These are phyloP conservation scores for Bruchidius siliquastri DNA, from an alignment of 2,888 invertebrate species.

Conservation along the genomic window DNA sequence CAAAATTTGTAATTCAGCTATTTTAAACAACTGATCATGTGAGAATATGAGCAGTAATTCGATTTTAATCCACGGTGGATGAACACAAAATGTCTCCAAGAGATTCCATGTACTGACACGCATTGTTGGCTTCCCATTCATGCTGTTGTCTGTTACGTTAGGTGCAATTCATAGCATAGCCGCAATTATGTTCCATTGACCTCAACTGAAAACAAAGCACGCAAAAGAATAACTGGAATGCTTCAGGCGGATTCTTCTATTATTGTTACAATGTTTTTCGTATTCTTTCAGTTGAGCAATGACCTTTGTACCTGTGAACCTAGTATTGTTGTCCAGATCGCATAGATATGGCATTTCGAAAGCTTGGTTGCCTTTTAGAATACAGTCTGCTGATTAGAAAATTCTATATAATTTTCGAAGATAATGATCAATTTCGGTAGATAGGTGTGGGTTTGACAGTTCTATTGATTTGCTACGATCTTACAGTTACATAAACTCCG, in stretches of 20 bases:
- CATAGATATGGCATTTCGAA: neutral
- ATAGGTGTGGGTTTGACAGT: neutral
- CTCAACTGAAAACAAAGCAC: neutral
- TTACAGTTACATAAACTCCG: neutral
- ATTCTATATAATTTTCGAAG: neutral
- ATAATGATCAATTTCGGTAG: neutral
- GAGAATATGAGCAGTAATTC: neutral
- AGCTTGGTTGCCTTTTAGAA: neutral
- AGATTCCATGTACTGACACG: neutral
- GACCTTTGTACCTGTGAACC: neutral
- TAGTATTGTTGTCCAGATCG: neutral
- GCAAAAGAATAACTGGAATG: neutral
- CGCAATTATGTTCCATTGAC: neutral
- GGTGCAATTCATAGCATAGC: neutral
- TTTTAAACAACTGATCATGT: too few relatives aligned
- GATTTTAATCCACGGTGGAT: neutral
- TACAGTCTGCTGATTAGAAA: neutral
- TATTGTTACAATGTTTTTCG: neutral
- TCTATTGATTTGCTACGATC: neutral
- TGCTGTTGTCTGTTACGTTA: neutral
- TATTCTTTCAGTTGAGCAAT: neutral
- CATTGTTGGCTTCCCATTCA: neutral
- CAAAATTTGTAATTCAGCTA: too few relatives aligned
- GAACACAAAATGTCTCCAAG: neutral
- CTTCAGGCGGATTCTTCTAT: neutral